A percentile compares a stretch with the other conserved stretches of the same genome.
Evolutionary conservation across 2,888 invertebrate species (phyloP).

Genomic region (Lycaena phlaeas): DNA sequence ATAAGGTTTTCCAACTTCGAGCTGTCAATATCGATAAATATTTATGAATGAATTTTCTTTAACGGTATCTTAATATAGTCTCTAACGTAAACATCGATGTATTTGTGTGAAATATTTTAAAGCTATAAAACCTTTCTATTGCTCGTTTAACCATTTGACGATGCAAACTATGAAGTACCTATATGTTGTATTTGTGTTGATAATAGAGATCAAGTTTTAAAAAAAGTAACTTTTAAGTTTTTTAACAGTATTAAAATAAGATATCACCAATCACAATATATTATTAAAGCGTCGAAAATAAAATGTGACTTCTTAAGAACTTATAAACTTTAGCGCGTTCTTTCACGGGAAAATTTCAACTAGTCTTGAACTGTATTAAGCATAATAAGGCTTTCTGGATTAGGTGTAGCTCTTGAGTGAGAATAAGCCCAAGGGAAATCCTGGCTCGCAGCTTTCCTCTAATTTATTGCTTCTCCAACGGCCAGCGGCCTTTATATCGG

Average conservation of each 20-base stretch:
- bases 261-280: no score
- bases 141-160: background rate
- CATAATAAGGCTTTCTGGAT: conserved; percentile 73
- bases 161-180: no score
- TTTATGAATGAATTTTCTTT: conserved; percentile 16
- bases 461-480: conserved; percentile 68
- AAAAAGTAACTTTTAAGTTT: no score
- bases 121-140: background rate
- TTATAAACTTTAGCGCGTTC: conserved; percentile 56
- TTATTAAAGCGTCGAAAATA: no score
- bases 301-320: no score
- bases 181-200: no score
- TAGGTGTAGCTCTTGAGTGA: conserved; percentile 70
- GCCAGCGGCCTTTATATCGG: conserved; percentile 69
- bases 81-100: background rate
- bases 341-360: conserved; percentile 67
- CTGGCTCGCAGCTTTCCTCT: conserved; percentile 68
- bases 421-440: conserved; percentile 72
- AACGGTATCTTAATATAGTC: background rate
- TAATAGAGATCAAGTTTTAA: no score
- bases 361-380: conserved; percentile 70
- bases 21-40: conserved; percentile 26
- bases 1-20: conserved; percentile 22
- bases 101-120: background rate
- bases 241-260: no score